Evolutionary conservation across 2,113 vertebrate species (phyloP).

Genomic region (Addax nasomaculatus): DNA sequence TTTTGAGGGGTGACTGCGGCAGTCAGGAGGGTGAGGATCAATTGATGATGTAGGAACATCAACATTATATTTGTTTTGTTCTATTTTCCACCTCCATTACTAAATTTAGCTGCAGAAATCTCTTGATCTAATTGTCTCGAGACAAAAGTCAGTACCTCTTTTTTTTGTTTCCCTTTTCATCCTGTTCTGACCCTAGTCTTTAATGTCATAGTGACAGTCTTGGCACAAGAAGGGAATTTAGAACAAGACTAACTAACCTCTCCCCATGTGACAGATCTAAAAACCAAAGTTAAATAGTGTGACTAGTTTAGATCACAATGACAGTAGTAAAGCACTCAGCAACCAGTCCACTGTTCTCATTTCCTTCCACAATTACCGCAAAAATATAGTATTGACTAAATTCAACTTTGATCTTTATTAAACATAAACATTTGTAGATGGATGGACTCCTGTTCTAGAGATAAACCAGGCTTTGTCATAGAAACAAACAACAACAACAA

Average conservation of each 20-base stretch:
- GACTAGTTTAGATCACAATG: not conserved
- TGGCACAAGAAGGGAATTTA: not conserved
- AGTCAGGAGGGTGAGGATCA: not conserved
- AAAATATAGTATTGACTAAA: not conserved
- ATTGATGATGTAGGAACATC: not conserved
- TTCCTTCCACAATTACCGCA: not conserved
- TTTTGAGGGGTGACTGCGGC: not conserved
- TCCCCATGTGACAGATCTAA: not conserved
- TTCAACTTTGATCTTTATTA: not conserved
- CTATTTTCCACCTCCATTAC: not conserved
- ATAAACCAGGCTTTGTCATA: not conserved
- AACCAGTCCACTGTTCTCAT: not conserved
- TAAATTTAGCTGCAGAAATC: not conserved
- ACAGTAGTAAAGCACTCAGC: not conserved
- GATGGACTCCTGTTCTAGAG: not conserved
- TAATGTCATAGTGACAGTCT: not conserved
- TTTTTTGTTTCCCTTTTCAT: not conserved
- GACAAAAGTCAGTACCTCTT: not conserved
- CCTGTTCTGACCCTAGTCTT: not conserved
- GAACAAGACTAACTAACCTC: not conserved
- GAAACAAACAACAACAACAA: not conserved
- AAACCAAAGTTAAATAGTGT: not conserved
- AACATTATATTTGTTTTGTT: not conserved
- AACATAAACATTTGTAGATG: not conserved
- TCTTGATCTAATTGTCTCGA: not conserved